These are phyloP conservation scores for Drosophila putrida DNA, from an alignment of 2,888 invertebrate species.

Conservation along the genomic window DNA sequence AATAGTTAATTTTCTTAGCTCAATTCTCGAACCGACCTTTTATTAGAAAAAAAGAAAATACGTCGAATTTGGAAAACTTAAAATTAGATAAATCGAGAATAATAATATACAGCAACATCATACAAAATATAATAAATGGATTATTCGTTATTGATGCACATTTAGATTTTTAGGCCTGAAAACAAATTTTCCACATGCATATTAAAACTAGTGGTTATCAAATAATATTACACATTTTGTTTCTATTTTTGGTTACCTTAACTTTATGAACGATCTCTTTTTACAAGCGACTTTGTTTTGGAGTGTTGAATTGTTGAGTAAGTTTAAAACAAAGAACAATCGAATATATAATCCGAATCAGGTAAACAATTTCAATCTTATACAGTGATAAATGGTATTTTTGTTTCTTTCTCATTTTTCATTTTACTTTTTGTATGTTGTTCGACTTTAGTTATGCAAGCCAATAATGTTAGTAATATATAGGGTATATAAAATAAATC, in stretches of 20 bases:
- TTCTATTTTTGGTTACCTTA: slow-evolving; percentile 24
- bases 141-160: slow-evolving; percentile 35
- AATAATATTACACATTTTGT: slow-evolving; percentile 33
- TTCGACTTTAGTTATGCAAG: slow-evolving; percentile 51
- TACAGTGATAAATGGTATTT: slow-evolving; percentile 33
- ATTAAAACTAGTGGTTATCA: slow-evolving; percentile 39
- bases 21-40: slow-evolving; percentile 9
- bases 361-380: slow-evolving; percentile 59
- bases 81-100: slow-evolving; percentile 71
- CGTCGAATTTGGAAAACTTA: slow-evolving; percentile 59
- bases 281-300: slow-evolving; percentile 26
- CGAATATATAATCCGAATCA: slow-evolving; percentile 48
- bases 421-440: slow-evolving; percentile 42
- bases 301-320: slow-evolving; percentile 31
- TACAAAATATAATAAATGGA: slow-evolving; percentile 45
- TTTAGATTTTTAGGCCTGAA: slow-evolving; percentile 28
- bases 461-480: slow-evolving; percentile 66
- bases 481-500: slow-evolving; percentile 81
- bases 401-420: slow-evolving; percentile 31
- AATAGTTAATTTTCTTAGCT: slow-evolving; percentile 7
- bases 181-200: slow-evolving; percentile 32
- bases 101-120: slow-evolving; percentile 49
- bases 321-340: slow-evolving; percentile 33
- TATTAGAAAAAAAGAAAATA: slow-evolving; percentile 18
- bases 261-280: slow-evolving; percentile 34